Percentiles rank a stretch among this genome's conserved stretches.
phyloP scores from a whole-genome alignment of 2,113 vertebrate species.

The Pan troglodytes region NHGRI_mPanTro3-v2.1_pri NC_072402.2:26231001-26231500 shows the following conservation, averaged over 20 bases:
- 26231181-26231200: not conserved
- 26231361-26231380: not conserved
- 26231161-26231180: not conserved
- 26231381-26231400: not conserved
- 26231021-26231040: not conserved
- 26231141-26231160: not conserved
- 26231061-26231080: not conserved
- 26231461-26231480: not conserved
- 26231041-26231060: not conserved
- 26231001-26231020: not conserved
- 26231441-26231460: not conserved
- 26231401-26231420: not conserved
- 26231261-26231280: conserved; percentile 35
- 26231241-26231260: not conserved
- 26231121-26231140: conserved; percentile 31
- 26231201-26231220: not conserved
- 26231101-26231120: not conserved
- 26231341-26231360: not conserved
- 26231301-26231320: not conserved
- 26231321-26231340: not conserved
- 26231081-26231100: not conserved
- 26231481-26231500: not conserved
- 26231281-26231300: conserved; percentile 11
- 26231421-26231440: not conserved
- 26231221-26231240: not conserved